Evolutionary conservation across 2,888 invertebrate species (phyloP).

Genomic region (Therioaphis trifolii): DNA sequence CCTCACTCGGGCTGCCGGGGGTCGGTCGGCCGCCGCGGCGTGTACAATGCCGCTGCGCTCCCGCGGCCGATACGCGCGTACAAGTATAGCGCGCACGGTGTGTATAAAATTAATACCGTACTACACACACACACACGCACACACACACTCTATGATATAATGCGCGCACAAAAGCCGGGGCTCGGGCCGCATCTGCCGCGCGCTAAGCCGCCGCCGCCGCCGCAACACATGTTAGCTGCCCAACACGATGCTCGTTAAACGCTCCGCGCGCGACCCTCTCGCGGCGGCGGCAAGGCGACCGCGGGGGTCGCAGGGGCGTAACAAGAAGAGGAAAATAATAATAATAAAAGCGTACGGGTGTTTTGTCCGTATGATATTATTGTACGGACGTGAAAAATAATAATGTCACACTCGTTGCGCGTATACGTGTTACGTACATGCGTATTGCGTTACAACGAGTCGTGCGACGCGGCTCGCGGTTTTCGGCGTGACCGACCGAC

Average conservation of each 20-base stretch:
- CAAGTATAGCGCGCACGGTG: too few relatives aligned
- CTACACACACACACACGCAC: too few relatives aligned
- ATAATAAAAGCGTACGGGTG: background rate
- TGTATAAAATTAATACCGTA: too few relatives aligned
- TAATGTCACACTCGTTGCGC: too few relatives aligned
- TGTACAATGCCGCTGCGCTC: conserved; percentile 30
- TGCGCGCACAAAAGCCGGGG: conserved; percentile 39
- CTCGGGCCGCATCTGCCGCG: conserved; percentile 49
- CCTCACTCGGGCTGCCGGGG: background rate
- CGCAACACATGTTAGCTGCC: conserved; percentile 62
- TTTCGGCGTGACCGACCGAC: background rate
- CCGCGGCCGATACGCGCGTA: conserved; percentile 14
- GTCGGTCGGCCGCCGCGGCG: background rate
- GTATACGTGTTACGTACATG: background rate
- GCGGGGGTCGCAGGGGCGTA: background rate
- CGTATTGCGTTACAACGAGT: background rate
- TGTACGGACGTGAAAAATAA: too few relatives aligned
- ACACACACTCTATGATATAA: too few relatives aligned
- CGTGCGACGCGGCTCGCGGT: background rate
- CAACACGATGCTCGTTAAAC: conserved; percentile 62
- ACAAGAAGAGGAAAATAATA: background rate
- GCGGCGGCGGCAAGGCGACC: background rate
- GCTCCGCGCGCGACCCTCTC: background rate
- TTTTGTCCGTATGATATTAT: too few relatives aligned
- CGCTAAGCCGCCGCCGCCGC: conserved; percentile 1